A percentile compares a stretch with the other conserved stretches of the same genome.
Conservation (phyloP, 2,113 vertebrate species). For the Hirundichthys speculiger region DNA sequence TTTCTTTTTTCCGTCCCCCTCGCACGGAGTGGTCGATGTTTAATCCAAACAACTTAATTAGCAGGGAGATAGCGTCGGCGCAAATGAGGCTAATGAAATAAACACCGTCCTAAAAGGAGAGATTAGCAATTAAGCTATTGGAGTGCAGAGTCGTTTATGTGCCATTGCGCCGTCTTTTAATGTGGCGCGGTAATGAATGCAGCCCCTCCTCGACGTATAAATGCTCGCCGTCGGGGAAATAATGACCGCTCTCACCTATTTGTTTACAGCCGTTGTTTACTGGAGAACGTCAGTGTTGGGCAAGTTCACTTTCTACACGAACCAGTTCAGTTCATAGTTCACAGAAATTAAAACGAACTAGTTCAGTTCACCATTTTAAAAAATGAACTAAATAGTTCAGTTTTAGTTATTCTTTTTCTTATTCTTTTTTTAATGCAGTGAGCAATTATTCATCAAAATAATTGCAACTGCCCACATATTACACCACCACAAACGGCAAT, state of each 20-base stretch:
- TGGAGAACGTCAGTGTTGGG: too few relatives aligned
- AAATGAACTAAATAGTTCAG: too few relatives aligned
- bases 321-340: too few relatives aligned
- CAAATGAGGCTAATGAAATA: slow-evolving; percentile 71
- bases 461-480: too few relatives aligned
- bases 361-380: too few relatives aligned
- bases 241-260: slow-evolving; percentile 25
- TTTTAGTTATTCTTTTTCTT: too few relatives aligned
- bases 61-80: slow-evolving; percentile 58
- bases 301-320: too few relatives aligned
- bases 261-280: slow-evolving; percentile 58
- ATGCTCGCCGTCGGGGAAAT: slow-evolving; percentile 28
- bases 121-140: slow-evolving; percentile 73
- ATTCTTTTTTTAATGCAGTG: too few relatives aligned
- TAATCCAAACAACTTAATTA: slow-evolving; percentile 75
- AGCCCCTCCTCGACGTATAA: slow-evolving; percentile 15
- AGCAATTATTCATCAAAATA: too few relatives aligned
- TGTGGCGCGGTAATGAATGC: slow-evolving; percentile 56
- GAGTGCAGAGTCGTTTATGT: slow-evolving; percentile 57
- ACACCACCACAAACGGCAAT: too few relatives aligned
- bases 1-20: slow-evolving; percentile 33
- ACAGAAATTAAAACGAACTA: too few relatives aligned
- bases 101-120: slow-evolving; percentile 72
- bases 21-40: slow-evolving; percentile 38
- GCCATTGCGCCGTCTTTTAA: slow-evolving; percentile 65